Evolutionary conservation across 2,888 invertebrate genomes (phyloP), one percentile per base, ranked within the genome.

Genomic region (Erebia aethiops): DNA sequence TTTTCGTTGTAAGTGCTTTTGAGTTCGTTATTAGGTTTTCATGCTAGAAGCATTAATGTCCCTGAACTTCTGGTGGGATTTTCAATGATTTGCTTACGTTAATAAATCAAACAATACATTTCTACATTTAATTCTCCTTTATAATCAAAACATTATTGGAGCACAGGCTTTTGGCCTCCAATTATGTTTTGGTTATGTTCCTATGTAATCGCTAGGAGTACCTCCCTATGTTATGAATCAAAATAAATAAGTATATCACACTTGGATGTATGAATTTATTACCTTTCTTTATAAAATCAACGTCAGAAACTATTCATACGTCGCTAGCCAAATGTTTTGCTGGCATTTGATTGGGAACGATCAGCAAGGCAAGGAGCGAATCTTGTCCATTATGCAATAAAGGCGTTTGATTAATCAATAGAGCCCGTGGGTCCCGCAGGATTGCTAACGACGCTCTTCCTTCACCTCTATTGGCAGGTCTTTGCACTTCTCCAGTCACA

Each of bases 391-490:
- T 90, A 91, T 89, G 88, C 84, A 91, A 92, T 92, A 90, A 91
- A 91, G 84, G 84, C 84, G 87, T 88, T 90, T 88, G 87, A 90
- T 91, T 89, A 89, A 90, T 91, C 91, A 91, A 92, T 92, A 90
- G 91, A 90, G 86, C 84, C 81, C 86, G 88, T 86, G 87, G 88
- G 87, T 84, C 86, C 88, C 84, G 84, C 80, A 82, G 84, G 79
- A 79, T 77, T 78, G 76, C 81, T 89, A 90, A 91, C 89, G 82
- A 88, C 82, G 77, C 75, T 85, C 84, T 87, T 91, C 91, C 90
- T 90, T 77, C 75, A 74, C 75, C 75, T 76, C 74, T 77, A 75
- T 74, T 73, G 73, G 70, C 68, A 72, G 76, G 75, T 77, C 75
- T 75, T 77, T 76, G 77, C 75, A 71, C 75, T 76, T 72, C 46